A percentile compares a stretch with the other conserved stretches of the same genome.
Evolutionary conservation across 2,888 invertebrate species (phyloP).

Genomic region (Lamellibrachia satsuma): DNA sequence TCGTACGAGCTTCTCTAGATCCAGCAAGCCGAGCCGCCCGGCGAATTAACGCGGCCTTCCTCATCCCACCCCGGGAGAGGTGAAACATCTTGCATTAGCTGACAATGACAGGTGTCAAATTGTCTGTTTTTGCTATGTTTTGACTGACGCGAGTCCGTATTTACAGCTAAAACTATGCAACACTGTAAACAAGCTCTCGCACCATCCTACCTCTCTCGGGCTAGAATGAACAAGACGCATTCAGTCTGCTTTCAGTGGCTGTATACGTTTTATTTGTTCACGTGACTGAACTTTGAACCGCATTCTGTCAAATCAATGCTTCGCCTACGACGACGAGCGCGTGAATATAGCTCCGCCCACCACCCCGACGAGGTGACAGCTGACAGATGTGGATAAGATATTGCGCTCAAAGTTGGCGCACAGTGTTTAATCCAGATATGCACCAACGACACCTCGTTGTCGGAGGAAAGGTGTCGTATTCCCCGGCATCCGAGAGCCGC

Average conservation of each 20-base stretch:
- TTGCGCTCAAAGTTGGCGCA: not conserved
- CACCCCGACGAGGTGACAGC: not conserved
- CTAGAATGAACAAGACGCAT: slow-evolving; percentile 13
- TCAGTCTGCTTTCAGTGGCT: not conserved
- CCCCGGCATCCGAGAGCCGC: not conserved
- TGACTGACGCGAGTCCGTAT: not conserved
- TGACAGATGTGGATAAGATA: not conserved
- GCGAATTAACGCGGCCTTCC: not conserved
- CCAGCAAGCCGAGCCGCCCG: not conserved
- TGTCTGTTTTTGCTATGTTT: not conserved
- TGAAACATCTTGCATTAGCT: not conserved
- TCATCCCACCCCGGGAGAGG: not conserved
- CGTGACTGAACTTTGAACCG: slow-evolving; percentile 13
- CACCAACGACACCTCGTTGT: not conserved
- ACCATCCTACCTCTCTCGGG: slow-evolving; percentile 5
- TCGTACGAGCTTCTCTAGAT: not conserved
- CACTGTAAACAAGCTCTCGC: slow-evolving; percentile 3
- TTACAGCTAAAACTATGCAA: not conserved
- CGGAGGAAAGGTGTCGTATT: not conserved
- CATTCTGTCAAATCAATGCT: not conserved
- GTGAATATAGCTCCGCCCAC: not conserved
- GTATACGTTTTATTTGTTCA: slow-evolving; percentile 17
- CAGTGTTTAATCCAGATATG: not conserved
- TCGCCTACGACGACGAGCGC: not conserved
- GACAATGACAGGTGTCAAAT: not conserved